Evolutionary conservation across 2,113 vertebrate species (phyloP).

Genomic region (Nibea coibor): DNA sequence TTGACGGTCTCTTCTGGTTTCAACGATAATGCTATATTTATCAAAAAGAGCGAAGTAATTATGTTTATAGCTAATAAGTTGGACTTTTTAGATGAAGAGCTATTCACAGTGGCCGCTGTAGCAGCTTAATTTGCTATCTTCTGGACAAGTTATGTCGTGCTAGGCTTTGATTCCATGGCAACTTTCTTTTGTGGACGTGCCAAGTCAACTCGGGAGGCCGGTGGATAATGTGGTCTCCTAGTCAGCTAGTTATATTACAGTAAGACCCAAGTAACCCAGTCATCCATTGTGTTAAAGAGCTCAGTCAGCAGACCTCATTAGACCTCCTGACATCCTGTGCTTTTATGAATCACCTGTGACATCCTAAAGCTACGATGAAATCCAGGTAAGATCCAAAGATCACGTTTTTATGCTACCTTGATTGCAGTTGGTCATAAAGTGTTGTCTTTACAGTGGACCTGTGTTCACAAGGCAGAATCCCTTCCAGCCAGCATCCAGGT

Average conservation of each 20-base stretch:
- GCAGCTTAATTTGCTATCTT: neutral
- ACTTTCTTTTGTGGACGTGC: conserved; percentile 26
- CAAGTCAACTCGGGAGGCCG: conserved; percentile 9
- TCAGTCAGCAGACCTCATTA: neutral
- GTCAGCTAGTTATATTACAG: neutral
- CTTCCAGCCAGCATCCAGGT: conserved; percentile 61
- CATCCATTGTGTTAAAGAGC: neutral
- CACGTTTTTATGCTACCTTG: neutral
- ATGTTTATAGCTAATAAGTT: neutral
- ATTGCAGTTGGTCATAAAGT: neutral
- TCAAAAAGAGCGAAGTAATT: neutral
- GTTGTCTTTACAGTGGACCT: conserved; percentile 67
- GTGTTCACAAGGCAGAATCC: conserved; percentile 79
- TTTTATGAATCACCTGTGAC: conserved; percentile 4
- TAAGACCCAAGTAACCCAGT: neutral
- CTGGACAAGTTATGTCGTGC: neutral
- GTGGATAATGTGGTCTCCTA: neutral
- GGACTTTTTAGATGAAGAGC: neutral
- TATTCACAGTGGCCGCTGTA: fast-evolving
- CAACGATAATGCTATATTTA: neutral
- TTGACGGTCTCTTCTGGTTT: conserved; percentile 26
- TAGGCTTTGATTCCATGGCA: conserved; percentile 36
- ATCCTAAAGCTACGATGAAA: conserved; percentile 64
- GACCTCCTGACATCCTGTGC: neutral
- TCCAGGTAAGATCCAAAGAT: conserved; percentile 74